Base-by-base conservation (phyloP, 2,888 invertebrate species). In the Drosophila kanekoi region DNA sequence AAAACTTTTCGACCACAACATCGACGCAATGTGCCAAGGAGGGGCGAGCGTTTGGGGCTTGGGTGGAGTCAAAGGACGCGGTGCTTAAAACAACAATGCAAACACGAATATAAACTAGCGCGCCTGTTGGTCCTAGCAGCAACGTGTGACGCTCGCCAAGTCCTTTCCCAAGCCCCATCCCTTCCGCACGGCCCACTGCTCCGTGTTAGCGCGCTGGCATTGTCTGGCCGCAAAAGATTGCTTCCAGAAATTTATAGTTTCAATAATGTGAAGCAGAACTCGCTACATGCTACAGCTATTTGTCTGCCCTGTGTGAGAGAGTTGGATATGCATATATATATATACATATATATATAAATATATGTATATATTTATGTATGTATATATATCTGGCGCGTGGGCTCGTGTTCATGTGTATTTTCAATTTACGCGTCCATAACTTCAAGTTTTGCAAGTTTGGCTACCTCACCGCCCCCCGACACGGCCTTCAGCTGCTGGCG, bases 351-450 rank as follows among this genome's bases (percentile, higher is more conserved):
- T 35, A 49, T 32, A 51, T 41, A 45, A 43, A 54, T 58, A 32
- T 23, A 13, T 43, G 14, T 23, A 61, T 32, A 41, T 40, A 45
- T 40, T n/a, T 23, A 11, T 45, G 9, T 41, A 3, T 33, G 3
- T 41, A 4, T 48, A 14, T 49, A 37, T 44, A 41, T 61, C 54
- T 48, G 16, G 47, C 60, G 54, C 52, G 44, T 57, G 72, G 66
- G 51, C 54, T 49, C 49, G 59, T 52, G 64, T 84, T 81, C 89
- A 78, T 83, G 83, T 88, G 89, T 83, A 88, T 83, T 83, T 83
- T 83, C 83, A 83, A 83, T 83, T 83, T 83, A 83, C 89, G 89
- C 89, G 83, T 84, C 87, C 87, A 87, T 83, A 89, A 83, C 87
- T 83, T 83, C 65, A 81, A 83, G 87, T 83, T 83, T 78, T 84